Evolutionary conservation across 2,113 vertebrate genomes (phyloP), one percentile per base, ranked within the genome.

Genomic region (Cricetomys ansorgei): DNA sequence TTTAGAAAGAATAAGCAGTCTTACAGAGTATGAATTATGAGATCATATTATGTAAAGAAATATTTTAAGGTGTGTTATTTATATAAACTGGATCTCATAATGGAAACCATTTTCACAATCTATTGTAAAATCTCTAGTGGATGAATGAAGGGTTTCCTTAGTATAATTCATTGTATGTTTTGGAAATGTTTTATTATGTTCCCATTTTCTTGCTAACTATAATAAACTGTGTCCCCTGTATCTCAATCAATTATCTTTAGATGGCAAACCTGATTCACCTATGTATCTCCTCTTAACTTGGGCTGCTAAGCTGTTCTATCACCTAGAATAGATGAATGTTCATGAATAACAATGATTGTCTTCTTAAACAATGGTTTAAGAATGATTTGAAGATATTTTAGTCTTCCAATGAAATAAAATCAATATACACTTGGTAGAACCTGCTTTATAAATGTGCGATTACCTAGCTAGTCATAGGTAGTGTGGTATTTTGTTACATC

Each of bases 251-350:
- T 34, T 8, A 7, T 6, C 8, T 8, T 48, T 48, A 79, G 29
- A 16, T 79, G 31, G 34, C 31, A 55, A 37, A 23, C 9, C 31
- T 55, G 31, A 79, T 17, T 50, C 31, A 17, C 4, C 1, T 5
- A 55, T 37, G 19, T 23, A 37, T 19, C 11, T 67, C 31, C 8
- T 37, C 31, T 37, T 79, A 79, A 55, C 31, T 0, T 79, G 21
- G 19, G 40, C 0, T 0, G 0, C 31, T 53, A 53, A 53, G 48
- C 29, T 53, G 9, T 7, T 17, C 17, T 79, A 37, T 3, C 16
- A 19, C 8, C 7, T 31, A 77, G 48, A 53, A 53, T 53, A 53
- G 31, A 79, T 16, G 9, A 37, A 34, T 37, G 17, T 37, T 21
- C 4, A 19, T 79, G 16, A 21, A 6, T 50, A 50, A 29, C 15